Evolutionary conservation across 2,888 invertebrate genomes (phyloP).

Genomic region (Andrena trimmerana): DNA sequence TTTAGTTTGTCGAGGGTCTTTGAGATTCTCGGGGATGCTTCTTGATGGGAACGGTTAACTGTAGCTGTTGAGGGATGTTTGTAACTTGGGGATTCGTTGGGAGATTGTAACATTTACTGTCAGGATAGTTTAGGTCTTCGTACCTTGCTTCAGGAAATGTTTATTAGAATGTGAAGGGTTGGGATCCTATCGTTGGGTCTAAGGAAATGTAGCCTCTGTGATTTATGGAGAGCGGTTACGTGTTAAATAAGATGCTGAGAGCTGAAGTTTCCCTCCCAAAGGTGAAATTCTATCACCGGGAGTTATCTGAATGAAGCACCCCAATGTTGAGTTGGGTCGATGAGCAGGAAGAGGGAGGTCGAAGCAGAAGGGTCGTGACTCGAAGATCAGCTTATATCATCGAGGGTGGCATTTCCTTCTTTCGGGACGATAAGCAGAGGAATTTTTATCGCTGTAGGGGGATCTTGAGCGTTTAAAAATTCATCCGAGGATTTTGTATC

Average conservation of each 20-base stretch:
- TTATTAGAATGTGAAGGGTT: background rate
- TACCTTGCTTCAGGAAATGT: too few species aligned
- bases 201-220: background rate
- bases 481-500: background rate
- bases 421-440: slow-evolving; percentile 2
- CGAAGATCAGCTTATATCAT: background rate
- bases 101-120: too few species aligned
- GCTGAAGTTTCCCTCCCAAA: background rate
- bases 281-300: background rate
- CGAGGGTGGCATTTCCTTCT: background rate
- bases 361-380: background rate
- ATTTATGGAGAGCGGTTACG: background rate
- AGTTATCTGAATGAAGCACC: background rate
- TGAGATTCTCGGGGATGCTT: too few species aligned
- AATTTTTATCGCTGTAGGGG: background rate
- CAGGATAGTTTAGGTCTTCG: too few species aligned
- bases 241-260: background rate
- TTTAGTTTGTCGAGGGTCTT: too few species aligned
- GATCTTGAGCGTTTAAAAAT: slow-evolving; percentile 1
- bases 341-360: background rate
- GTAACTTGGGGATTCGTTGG: background rate
- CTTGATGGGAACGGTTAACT: too few species aligned
- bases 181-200: background rate
- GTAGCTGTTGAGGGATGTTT: background rate
- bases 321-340: background rate